phyloP scores from a whole-genome alignment of 2,888 invertebrate genomes.

The Agelastica alni region DNA sequence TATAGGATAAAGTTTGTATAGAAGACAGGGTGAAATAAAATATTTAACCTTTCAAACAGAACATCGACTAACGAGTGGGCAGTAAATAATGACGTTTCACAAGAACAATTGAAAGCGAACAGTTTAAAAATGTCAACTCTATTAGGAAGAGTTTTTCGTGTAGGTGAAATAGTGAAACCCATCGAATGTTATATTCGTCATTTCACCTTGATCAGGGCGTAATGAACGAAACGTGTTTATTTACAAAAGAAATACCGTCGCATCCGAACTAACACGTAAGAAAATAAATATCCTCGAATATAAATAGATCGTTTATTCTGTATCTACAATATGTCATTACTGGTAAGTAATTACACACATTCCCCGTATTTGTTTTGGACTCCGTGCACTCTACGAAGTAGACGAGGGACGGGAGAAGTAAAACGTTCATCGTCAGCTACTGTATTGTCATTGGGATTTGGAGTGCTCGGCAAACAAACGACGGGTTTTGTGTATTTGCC shows the following conservation, averaged over 20 bases:
- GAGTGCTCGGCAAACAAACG: slow-evolving; percentile 56
- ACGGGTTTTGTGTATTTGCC: slow-evolving; percentile 54
- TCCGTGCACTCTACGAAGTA: slow-evolving; percentile 27
- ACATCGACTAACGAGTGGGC: too few species aligned
- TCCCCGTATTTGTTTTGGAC: slow-evolving; percentile 43
- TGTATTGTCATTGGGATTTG: slow-evolving; percentile 58
- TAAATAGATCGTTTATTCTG: slow-evolving; percentile 37
- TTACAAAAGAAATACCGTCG: slow-evolving; percentile 12
- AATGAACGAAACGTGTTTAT: slow-evolving; percentile 17
- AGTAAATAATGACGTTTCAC: too few species aligned
- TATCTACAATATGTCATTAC: slow-evolving; percentile 41
- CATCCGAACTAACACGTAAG: not conserved
- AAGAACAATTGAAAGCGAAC: too few species aligned
- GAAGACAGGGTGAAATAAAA: too few species aligned
- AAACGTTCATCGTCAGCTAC: slow-evolving; percentile 48
- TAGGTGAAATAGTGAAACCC: too few species aligned
- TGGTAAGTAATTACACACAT: slow-evolving; percentile 46
- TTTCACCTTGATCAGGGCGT: slow-evolving; percentile 16
- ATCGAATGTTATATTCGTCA: too few species aligned
- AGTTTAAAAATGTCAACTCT: too few species aligned
- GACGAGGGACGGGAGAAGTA: slow-evolving; percentile 34
- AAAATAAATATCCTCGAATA: slow-evolving; percentile 36
- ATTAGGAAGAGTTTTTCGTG: too few species aligned
- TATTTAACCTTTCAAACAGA: too few species aligned
- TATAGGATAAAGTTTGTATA: too few species aligned